Base-by-base conservation (phyloP, 2,797 vertebrate genomes). In the Lepus townsendii region DNA sequence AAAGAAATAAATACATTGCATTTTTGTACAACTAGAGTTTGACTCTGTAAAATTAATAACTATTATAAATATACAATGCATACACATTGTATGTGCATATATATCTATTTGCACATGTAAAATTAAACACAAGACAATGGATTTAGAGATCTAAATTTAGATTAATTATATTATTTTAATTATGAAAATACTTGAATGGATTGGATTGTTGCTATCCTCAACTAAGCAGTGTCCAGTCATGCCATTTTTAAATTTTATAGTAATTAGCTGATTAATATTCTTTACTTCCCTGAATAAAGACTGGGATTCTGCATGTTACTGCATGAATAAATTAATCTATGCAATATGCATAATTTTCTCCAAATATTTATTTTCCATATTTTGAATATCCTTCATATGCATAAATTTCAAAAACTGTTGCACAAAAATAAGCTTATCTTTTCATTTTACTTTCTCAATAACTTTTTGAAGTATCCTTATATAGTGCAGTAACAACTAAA, bases 141-240 rank as follows among this genome's bases (percentile, higher is more conserved):
- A 91, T 72, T 91, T 87, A 84, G 32, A 89, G 5, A 42, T 65
- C 30, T 83, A 90, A 91, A 73, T 93, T 47, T 47, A 47, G 8
- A 47, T 47, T 47, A 47, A 47, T 95, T 90, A 94, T 88, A 77
- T 60, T 72, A 60, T 91, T 96, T 93, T 95, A 96, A 93, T 95
- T 94, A 83, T 73, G 71, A 96, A 88, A 88, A 89, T 88, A 38
- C 16, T 88, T 88, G 66, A 86, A 76, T 86, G 22, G 7, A 90
- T 95, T 94, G 32, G 86, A 79, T 22, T 77, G 32, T 62, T 75
- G 71, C 62, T 68, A 82, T 91, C 76, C 87, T 69, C 91, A 85
- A 83, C 52, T 38, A 71, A 93, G 30, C 13, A 76, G 42, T 90
- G 22, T 19, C 78, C 63, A 76, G 22, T 38, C 20, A 63, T 83